These are phyloP conservation scores for Etheostoma spectabile DNA, from an alignment of 2,113 vertebrate genomes.

Conservation along the genomic window DNA sequence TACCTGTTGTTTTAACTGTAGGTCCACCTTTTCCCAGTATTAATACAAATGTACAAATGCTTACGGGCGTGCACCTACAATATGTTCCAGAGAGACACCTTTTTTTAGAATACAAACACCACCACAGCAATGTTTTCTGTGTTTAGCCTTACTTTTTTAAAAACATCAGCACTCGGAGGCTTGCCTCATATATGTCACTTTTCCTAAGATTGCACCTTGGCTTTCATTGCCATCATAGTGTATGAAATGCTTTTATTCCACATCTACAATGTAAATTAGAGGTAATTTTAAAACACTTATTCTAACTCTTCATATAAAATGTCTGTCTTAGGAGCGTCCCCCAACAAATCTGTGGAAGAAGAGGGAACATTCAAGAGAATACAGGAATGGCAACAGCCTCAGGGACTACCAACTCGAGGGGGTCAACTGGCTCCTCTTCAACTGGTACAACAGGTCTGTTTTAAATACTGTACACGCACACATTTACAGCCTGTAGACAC, in stretches of 20 bases:
- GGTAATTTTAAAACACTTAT: neutral
- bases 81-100: neutral
- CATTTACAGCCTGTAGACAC: neutral
- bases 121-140: neutral
- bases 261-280: constrained; percentile 5
- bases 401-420: constrained; percentile 99
- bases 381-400: constrained; percentile 97
- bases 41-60: neutral
- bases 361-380: constrained; percentile 95
- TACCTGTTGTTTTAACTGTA: neutral
- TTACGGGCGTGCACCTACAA: neutral
- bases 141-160: neutral
- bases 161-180: neutral
- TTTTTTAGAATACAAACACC: neutral
- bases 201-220: neutral
- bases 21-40: neutral
- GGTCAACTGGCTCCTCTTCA: constrained; percentile 99
- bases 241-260: neutral
- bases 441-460: constrained; percentile 99
- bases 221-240: neutral
- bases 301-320: constrained; percentile 3
- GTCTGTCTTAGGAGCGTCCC: constrained; percentile 89
- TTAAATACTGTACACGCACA: neutral
- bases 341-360: constrained; percentile 98
- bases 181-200: neutral